Conservation (phyloP, 2,797 vertebrate genomes). For the Onychomys leucogaster region DNA sequence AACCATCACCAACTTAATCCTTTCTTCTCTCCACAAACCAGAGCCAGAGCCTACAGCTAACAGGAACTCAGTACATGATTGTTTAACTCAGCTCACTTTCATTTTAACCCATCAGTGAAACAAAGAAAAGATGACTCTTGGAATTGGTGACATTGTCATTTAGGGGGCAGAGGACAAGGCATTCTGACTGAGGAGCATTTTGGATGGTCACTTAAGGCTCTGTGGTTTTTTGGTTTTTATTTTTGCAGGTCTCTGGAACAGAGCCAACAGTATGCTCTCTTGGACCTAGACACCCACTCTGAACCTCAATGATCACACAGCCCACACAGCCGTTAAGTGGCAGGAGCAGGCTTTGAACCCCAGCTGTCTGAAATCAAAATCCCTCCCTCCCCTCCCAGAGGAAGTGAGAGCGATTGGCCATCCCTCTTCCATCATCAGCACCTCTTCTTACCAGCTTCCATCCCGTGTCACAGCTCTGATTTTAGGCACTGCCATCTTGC, state of each 20-base stretch:
- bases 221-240: background rate
- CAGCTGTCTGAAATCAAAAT: background rate
- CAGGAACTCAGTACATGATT: background rate
- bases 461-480: background rate
- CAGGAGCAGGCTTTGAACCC: background rate
- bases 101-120: background rate
- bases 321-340: background rate
- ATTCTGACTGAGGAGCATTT: background rate
- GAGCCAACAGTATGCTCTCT: fast-evolving
- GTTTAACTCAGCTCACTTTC: background rate
- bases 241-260: background rate
- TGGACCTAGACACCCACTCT: background rate
- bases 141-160: background rate
- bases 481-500: background rate
- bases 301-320: background rate
- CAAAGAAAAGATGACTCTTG: background rate
- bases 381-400: background rate
- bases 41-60: background rate
- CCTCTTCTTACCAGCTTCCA: background rate
- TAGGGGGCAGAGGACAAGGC: background rate
- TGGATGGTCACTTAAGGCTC: background rate
- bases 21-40: background rate
- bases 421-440: background rate
- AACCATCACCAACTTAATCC: too few relatives aligned
- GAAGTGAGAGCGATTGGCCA: fast-evolving